phyloP scores from a whole-genome alignment of 2,113 vertebrate genomes.

The Muscicapa adusta region DNA sequence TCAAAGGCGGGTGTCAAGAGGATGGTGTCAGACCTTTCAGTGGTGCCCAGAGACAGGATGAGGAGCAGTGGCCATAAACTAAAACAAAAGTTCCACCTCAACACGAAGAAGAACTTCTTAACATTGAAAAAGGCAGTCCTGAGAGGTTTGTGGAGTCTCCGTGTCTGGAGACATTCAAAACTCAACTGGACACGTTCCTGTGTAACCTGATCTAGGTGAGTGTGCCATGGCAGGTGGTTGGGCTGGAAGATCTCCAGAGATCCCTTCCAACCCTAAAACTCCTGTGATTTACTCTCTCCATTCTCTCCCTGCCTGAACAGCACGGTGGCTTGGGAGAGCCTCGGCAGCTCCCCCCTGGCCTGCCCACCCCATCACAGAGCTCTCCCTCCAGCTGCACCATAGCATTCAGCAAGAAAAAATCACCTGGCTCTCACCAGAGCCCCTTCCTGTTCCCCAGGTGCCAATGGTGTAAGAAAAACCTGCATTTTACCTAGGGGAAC shows the following conservation, averaged over 20 bases:
- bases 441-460: not conserved
- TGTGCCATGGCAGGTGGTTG: not conserved
- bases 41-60: not conserved
- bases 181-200: rapidly evolving
- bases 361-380: not conserved
- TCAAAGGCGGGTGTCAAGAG: rapidly evolving
- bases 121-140: not conserved
- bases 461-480: not conserved
- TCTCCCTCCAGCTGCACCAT: rapidly evolving
- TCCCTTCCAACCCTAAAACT: not conserved
- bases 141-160: not conserved
- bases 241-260: not conserved
- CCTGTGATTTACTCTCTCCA: not conserved
- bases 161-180: not conserved
- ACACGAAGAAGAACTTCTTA: not conserved
- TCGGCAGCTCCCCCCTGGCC: rapidly evolving
- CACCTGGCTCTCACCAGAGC: rapidly evolving
- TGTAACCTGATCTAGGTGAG: not conserved
- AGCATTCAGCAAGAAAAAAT: not conserved
- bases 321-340: not conserved
- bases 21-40: not conserved
- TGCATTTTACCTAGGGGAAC: not conserved
- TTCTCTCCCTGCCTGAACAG: not conserved
- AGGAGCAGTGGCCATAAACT: not conserved
- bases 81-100: not conserved